Evolutionary conservation across 2,888 invertebrate genomes (phyloP), one percentile per base, ranked within the genome.

Genomic region (Slavum lentiscoides): DNA sequence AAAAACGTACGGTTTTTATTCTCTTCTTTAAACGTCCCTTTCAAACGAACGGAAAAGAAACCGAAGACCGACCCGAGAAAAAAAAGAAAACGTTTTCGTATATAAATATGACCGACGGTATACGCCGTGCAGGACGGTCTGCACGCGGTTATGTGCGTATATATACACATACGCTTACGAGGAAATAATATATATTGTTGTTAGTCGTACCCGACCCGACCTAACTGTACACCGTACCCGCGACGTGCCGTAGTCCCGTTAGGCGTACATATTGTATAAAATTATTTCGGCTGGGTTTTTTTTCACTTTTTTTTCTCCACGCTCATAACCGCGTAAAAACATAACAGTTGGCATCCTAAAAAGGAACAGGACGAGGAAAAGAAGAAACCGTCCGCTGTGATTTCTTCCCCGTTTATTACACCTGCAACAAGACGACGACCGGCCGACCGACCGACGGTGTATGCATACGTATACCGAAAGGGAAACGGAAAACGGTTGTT

Each of bases 401-500:
- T 74, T 74, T 74, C n/a, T 74, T 66, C 64, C n/a, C 58, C 9
- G 23, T 72, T 30, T 30, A 55, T 30, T 72, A 66, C 77, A 80
- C 77, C 77, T 77, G 76, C 9, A 7, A 19, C n/a, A 43, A 23
- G 43, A 17, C 74, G 37, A 1, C 19, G 15, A 37, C 19, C n/a
- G n/a, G 15, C 2, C 43, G 43, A 43, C 30, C 30, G 30, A 30
- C 30, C 43, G 43, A 43, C 43, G 43, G 43, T 43, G 6, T 6
- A 0, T 7, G 39, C 7, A 30, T 30, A 30, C 30, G 30, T 30
- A 30, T 43, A 7, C 67, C 59, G 69, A 80, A 80, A 80, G 77
- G 62, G 77, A 80, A 80, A 80, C 77, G 77, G 70, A 59, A 76
- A 76, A 76, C 70, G 77, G 76, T 80, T 58, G 68, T 69, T 68